phyloP scores from a whole-genome alignment of 2,113 vertebrate species.

The Apodemus sylvaticus region DNA sequence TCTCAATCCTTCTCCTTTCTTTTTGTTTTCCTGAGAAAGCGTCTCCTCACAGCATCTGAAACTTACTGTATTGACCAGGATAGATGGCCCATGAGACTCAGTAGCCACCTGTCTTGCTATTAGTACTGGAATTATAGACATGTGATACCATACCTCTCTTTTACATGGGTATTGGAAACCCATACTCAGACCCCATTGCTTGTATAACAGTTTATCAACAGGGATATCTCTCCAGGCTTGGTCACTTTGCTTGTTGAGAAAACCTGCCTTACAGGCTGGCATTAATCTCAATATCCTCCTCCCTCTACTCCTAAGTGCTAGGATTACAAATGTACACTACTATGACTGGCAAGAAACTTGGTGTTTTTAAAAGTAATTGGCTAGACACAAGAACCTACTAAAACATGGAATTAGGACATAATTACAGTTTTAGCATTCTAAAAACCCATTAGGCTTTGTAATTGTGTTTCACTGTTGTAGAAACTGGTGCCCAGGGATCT shows the following conservation, averaged over 20 bases:
- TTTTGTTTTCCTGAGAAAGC: neutral
- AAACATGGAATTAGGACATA: slow-evolving; percentile 22
- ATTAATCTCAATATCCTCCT: neutral
- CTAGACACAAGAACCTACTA: neutral
- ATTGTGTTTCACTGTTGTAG: neutral
- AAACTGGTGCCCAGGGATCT: neutral
- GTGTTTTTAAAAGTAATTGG: neutral
- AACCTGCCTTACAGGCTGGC: neutral
- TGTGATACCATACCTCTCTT: neutral
- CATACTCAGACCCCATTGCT: neutral
- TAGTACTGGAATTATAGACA: neutral
- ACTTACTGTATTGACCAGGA: too few relatives aligned
- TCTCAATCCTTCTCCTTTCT: too few relatives aligned
- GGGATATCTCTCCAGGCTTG: neutral
- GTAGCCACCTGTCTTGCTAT: neutral
- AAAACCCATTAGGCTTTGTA: slow-evolving; percentile 3
- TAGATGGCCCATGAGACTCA: neutral
- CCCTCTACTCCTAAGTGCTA: neutral
- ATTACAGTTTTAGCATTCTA: slow-evolving; percentile 40
- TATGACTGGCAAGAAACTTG: neutral
- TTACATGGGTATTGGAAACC: neutral
- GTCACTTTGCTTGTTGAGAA: neutral
- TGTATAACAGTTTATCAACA: neutral
- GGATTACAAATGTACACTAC: neutral
- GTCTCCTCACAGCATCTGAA: too few relatives aligned